These are phyloP conservation scores for Clanis bilineata DNA, from an alignment of 2,888 invertebrate species.

Conservation along the genomic window DNA sequence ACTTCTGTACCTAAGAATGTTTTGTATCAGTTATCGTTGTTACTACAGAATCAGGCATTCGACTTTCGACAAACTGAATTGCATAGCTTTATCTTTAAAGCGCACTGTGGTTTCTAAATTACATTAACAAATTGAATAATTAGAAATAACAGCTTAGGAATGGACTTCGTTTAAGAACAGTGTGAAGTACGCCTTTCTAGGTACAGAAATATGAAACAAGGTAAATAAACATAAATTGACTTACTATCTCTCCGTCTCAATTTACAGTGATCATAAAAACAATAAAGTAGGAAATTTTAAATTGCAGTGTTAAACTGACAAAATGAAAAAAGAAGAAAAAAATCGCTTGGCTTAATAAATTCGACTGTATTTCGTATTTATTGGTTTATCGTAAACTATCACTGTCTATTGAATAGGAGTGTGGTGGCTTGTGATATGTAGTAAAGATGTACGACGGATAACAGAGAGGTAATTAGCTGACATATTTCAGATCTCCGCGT, in stretches of 20 bases:
- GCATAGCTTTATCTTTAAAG: neutral
- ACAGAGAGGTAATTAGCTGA: neutral
- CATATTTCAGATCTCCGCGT: neutral
- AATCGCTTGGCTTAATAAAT: constrained; percentile 74
- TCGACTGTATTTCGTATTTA: constrained; percentile 55
- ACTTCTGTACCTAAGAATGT: constrained; percentile 6
- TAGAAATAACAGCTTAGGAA: neutral
- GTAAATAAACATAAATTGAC: neutral
- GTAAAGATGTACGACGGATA: constrained; percentile 24
- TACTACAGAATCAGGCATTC: neutral
- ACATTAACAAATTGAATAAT: neutral
- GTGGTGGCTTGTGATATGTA: constrained; percentile 77
- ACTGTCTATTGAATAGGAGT: constrained; percentile 70
- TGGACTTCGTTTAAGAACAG: neutral
- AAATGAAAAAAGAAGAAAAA: constrained; percentile 41
- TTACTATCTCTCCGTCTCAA: constrained; percentile 37
- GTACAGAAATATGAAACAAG: constrained; percentile 6
- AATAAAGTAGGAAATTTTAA: constrained; percentile 50
- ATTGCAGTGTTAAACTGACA: constrained; percentile 56
- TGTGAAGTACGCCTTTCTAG: neutral
- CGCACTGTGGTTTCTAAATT: neutral
- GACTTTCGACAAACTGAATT: neutral
- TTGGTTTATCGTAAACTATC: constrained; percentile 52
- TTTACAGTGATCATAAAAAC: constrained; percentile 38
- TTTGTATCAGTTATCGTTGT: neutral